Evolutionary conservation across 2,888 invertebrate genomes (phyloP).

Genomic region (Drosophila mimetica): DNA sequence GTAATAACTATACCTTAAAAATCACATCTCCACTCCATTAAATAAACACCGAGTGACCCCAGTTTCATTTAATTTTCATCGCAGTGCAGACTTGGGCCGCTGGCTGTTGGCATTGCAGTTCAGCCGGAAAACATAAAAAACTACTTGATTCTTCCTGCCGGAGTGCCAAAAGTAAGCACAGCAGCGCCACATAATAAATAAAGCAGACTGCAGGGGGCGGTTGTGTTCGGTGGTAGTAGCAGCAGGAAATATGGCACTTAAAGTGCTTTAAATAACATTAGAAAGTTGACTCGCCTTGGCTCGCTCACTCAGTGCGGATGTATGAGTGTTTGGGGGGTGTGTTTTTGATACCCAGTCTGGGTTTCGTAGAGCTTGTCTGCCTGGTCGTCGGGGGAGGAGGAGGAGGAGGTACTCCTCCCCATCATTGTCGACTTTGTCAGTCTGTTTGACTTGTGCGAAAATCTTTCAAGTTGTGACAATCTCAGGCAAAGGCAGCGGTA

Average conservation of each 20-base stretch:
- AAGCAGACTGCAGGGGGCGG: conserved; percentile 50
- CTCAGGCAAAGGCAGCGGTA: conserved; percentile 40
- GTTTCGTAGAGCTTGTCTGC: conserved; percentile 23
- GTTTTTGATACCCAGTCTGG: conserved; percentile 37
- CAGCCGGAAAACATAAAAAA: conserved; percentile 81
- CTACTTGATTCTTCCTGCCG: conserved; percentile 78
- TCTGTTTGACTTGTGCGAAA: conserved; percentile 74
- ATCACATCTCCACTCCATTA: not conserved
- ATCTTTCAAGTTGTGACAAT: conserved; percentile 77
- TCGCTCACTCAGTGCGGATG: not conserved
- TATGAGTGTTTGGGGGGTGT: conserved; percentile 6
- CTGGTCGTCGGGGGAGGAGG: conserved; percentile 6
- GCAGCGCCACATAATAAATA: conserved; percentile 77
- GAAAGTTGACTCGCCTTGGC: conserved; percentile 65
- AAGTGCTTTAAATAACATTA: conserved; percentile 80
- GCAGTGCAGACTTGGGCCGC: conserved; percentile 42
- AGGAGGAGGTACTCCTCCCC: conserved; percentile 1
- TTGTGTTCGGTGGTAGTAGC: conserved; percentile 20
- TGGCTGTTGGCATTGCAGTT: conserved; percentile 77
- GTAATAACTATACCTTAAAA: not conserved
- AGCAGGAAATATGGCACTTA: conserved; percentile 79
- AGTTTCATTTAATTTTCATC: conserved; percentile 1
- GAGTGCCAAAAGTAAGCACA: conserved; percentile 78
- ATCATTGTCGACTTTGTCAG: conserved; percentile 71
- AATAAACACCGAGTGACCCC: not conserved